These are phyloP conservation scores for Erebia ligea DNA, from an alignment of 2,888 invertebrate species.

Conservation along the genomic window DNA sequence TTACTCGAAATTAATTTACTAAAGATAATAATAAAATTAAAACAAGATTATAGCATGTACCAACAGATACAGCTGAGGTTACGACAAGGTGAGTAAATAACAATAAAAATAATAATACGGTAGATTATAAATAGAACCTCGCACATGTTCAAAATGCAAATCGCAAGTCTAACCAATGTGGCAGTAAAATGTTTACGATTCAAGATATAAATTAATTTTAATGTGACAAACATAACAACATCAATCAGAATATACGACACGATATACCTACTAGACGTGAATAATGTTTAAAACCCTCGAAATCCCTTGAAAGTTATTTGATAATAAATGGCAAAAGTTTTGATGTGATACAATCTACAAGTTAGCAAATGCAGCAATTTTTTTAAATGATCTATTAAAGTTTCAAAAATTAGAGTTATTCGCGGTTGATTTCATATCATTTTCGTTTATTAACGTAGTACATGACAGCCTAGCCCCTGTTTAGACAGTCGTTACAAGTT, in stretches of 20 bases:
- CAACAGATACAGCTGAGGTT: background rate
- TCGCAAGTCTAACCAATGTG: constrained; percentile 54
- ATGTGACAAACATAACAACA: constrained; percentile 55
- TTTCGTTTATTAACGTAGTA: constrained; percentile 67
- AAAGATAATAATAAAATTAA: background rate
- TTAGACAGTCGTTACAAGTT: constrained; percentile 79
- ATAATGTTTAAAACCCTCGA: background rate
- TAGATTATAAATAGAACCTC: constrained; percentile 47
- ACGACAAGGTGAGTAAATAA: constrained; percentile 18
- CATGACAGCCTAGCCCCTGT: constrained; percentile 76
- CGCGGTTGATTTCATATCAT: constrained; percentile 51
- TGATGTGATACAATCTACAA: too few species aligned
- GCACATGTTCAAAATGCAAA: constrained; percentile 49
- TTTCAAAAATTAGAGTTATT: constrained; percentile 42
- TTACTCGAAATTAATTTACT: background rate
- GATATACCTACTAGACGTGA: constrained; percentile 42
- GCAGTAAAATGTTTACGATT: constrained; percentile 70
- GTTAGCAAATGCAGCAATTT: background rate
- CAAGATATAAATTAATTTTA: constrained; percentile 63
- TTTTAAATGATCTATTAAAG: background rate
- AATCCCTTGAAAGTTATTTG: background rate
- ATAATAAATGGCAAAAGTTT: background rate
- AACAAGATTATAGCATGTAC: background rate
- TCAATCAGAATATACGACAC: constrained; percentile 40
- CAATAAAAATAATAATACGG: constrained; percentile 31